Evolutionary conservation across 2,888 invertebrate genomes (phyloP), one percentile per base, ranked within the genome.

Genomic region (Coremacera marginata): DNA sequence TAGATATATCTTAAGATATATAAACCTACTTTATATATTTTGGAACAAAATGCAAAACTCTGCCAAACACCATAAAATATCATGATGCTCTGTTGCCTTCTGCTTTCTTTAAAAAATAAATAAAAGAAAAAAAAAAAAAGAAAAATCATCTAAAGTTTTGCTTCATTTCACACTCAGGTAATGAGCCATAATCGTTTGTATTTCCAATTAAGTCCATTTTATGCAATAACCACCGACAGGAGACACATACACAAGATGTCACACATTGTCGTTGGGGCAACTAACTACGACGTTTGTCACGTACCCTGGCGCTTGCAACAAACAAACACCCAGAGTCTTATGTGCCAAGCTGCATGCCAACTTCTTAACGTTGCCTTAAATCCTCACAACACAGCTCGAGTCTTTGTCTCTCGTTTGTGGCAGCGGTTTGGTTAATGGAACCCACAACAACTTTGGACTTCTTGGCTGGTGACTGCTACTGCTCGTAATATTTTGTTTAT

Each of bases 211-310:
- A 63, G 67, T 67, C 31, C 34, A 75, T 70, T 78, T 52, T 25
- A 57, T 71, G 25, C 52, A 44, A 65, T 52, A 75, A 74, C 67
- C 60, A 75, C 16, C 70, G 52, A 74, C 73, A 60, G 74, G 77
- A 74, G 77, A 75, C 67, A 44, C 55, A 78, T 67, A 67, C 57
- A 31, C 19, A 34, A 60, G 44, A 8, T 25, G 25, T 3, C 62
- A 19, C 22, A 44, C 31, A 2, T 37, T 34, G 71, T 25, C 60
- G 44, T 19, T 34, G 19, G 55, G 16, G 4, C 55, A 25, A 27
- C 57, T 51, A 25, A 37, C 68, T 51, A 16, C 51, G 11, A 60
- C 60, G 65, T 67, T 34, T 52, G 55, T 52, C 67, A 65, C 74
- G 67, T 55, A 52, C 37, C 27, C 37, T 51, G 49, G 11, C 51